Percentiles rank a stretch among this genome's conserved stretches.
These are phyloP conservation scores for Macrotrachela quadricornifera DNA, from an alignment of 1,140 invertebrate species.

Conservation along the genomic window DNA sequence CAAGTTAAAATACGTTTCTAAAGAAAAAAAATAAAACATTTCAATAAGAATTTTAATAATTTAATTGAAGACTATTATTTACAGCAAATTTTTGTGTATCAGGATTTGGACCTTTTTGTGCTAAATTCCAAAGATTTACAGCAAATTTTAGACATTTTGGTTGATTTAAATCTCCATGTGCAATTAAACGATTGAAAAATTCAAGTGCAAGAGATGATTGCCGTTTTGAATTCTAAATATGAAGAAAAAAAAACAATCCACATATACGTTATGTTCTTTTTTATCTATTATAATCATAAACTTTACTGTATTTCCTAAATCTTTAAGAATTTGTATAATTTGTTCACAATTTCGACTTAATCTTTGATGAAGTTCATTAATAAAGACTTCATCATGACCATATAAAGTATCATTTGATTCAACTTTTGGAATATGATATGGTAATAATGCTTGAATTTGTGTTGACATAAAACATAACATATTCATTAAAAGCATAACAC, in stretches of 20 bases:
- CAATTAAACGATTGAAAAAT: constrained; percentile 46
- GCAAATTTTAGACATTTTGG: constrained; percentile 41
- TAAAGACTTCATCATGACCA: constrained; percentile 62
- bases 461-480: constrained; percentile 50
- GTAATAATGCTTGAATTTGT: constrained; percentile 50
- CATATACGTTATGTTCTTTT: background rate
- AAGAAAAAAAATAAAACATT: too few relatives aligned
- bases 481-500: constrained; percentile 40
- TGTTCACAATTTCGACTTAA: constrained; percentile 31
- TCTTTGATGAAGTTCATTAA: constrained; percentile 54
- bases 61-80: too few relatives aligned
- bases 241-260: background rate
- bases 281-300: background rate
- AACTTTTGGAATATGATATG: constrained; percentile 60
- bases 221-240: constrained; percentile 18
- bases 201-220: constrained; percentile 45
- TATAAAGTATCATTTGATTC: constrained; percentile 82
- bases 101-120: constrained; percentile 37
- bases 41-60: too few relatives aligned
- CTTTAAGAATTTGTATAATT: too few relatives aligned
- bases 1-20: too few relatives aligned
- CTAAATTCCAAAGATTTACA: constrained; percentile 53
- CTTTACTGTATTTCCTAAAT: background rate
- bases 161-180: constrained; percentile 42
- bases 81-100: constrained; percentile 19